Evolutionary conservation across 2,797 vertebrate genomes (phyloP).

Genomic region (Pipistrellus kuhlii): DNA sequence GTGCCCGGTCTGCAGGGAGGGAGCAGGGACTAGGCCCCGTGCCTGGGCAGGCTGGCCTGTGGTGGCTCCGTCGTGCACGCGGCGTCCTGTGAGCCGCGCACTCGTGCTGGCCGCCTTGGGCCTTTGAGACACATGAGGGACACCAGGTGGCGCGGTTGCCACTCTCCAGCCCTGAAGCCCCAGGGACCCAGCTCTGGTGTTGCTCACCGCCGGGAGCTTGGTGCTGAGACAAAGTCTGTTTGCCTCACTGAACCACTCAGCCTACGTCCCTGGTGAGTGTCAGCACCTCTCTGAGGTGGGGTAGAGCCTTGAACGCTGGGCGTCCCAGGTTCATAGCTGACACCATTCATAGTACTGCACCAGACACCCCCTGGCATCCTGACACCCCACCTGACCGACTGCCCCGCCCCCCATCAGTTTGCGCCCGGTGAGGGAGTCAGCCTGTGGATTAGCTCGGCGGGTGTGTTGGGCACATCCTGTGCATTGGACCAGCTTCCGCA

Average conservation of each 20-base stretch:
- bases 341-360: background rate
- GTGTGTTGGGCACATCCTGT: background rate
- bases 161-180: background rate
- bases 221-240: background rate
- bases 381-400: too few relatives aligned
- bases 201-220: background rate
- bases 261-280: background rate
- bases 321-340: rapidly evolving
- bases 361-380: background rate
- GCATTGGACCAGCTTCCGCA: background rate
- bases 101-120: rapidly evolving
- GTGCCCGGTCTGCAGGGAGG: background rate
- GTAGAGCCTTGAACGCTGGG: background rate
- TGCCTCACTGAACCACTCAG: background rate
- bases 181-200: background rate
- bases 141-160: rapidly evolving
- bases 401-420: too few relatives aligned
- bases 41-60: background rate
- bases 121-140: background rate
- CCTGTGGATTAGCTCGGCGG: background rate
- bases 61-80: rapidly evolving
- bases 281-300: background rate
- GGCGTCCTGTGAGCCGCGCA: background rate
- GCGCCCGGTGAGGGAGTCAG: background rate
- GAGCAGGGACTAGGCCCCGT: background rate